Evolutionary conservation across 2,888 invertebrate species (phyloP).

Genomic region (Muscina levida): DNA sequence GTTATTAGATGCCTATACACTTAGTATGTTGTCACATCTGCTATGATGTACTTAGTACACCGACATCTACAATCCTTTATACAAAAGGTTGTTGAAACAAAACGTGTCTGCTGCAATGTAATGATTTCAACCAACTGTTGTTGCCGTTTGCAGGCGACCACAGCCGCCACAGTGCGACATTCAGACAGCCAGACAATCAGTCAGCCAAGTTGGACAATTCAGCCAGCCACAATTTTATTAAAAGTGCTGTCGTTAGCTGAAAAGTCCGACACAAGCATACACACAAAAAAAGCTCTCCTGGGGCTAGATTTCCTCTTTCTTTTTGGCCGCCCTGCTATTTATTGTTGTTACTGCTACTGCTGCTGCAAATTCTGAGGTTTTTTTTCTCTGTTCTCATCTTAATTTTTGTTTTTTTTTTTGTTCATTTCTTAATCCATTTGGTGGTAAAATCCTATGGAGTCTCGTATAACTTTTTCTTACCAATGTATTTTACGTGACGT

Average conservation of each 20-base stretch:
- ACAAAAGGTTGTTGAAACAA: slow-evolving; percentile 3
- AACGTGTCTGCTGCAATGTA: slow-evolving; percentile 30
- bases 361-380: background rate
- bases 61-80: background rate
- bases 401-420: slow-evolving; percentile 26
- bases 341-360: background rate
- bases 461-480: slow-evolving; percentile 28
- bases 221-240: slow-evolving; percentile 66
- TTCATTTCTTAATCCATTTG: slow-evolving; percentile 50
- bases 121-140: slow-evolving; percentile 60
- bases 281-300: slow-evolving; percentile 49
- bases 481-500: slow-evolving; percentile 38
- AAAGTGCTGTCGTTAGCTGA: slow-evolving; percentile 67
- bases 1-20: too few species aligned
- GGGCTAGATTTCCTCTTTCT: slow-evolving; percentile 56
- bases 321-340: slow-evolving; percentile 42
- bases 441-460: slow-evolving; percentile 23
- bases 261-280: slow-evolving; percentile 47
- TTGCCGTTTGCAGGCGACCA: slow-evolving; percentile 16
- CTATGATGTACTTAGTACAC: too few species aligned
- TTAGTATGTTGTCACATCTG: too few species aligned
- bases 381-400: slow-evolving; percentile 37
- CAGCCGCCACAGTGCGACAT: slow-evolving; percentile 1
- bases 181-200: slow-evolving; percentile 44
- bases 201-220: slow-evolving; percentile 48